A percentile compares a stretch with the other conserved stretches of the same genome.
These are phyloP conservation scores for Oreortyx pictus DNA, from an alignment of 2,797 vertebrate species.

Conservation along the genomic window DNA sequence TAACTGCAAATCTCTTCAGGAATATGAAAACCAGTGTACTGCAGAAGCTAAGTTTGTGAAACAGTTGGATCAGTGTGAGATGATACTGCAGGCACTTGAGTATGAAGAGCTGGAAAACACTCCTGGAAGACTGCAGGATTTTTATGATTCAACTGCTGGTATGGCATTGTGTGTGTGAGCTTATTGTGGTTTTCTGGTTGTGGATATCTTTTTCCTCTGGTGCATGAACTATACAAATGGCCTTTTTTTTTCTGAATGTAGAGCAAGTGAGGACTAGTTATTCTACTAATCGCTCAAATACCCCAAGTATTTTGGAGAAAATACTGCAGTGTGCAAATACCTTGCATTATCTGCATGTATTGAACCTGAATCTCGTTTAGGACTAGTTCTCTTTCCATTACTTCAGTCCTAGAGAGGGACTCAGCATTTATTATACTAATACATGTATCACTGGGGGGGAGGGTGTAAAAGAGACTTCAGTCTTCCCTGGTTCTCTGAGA, in stretches of 20 bases:
- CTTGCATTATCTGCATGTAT: neutral
- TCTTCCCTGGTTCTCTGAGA: neutral
- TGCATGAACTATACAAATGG: neutral
- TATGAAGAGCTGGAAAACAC: constrained; percentile 91
- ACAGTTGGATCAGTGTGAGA: constrained; percentile 95
- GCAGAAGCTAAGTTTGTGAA: constrained; percentile 92
- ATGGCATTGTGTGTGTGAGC: neutral
- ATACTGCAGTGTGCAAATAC: neutral
- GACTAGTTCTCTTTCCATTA: neutral
- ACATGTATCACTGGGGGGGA: neutral
- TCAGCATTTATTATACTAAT: neutral
- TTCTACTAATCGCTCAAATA: neutral
- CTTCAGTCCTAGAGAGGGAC: neutral
- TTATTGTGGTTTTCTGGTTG: neutral
- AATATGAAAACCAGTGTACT: constrained; percentile 91
- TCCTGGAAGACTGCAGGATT: constrained; percentile 93
- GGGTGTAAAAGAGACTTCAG: neutral
- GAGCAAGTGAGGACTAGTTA: neutral
- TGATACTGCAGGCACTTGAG: constrained; percentile 96
- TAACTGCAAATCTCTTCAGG: constrained; percentile 78
- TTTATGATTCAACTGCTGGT: constrained; percentile 93
- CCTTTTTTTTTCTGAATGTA: neutral
- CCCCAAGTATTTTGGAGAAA: neutral
- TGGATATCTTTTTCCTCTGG: neutral
- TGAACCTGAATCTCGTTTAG: neutral